Conservation (phyloP, 2,888 invertebrate species). For the Lasioglossum zephyrum region DNA sequence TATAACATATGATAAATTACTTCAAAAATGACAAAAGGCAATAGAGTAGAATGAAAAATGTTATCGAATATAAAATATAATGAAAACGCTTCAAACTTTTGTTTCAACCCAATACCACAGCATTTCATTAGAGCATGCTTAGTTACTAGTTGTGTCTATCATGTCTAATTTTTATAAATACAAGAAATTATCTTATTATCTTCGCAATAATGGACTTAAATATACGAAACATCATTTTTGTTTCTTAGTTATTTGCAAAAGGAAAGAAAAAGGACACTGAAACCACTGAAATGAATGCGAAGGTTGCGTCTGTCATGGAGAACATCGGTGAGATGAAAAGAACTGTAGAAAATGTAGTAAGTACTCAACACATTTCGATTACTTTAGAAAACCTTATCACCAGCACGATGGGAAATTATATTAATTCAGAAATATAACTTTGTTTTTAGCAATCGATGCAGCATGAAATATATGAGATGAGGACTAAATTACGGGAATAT, state of each 20-base stretch:
- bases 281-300: slow-evolving; percentile 76
- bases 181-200: background rate
- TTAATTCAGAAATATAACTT: background rate
- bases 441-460: slow-evolving; percentile 78
- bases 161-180: background rate
- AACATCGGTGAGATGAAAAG: slow-evolving; percentile 79
- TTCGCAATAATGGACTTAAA: background rate
- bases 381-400: background rate
- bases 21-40: too few relatives aligned
- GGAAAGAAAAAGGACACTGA: slow-evolving; percentile 79
- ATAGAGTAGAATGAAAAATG: background rate
- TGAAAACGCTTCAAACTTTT: background rate
- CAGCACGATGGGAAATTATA: background rate
- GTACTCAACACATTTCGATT: slow-evolving; percentile 24
- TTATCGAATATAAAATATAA: background rate
- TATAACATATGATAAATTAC: too few relatives aligned
- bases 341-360: slow-evolving; percentile 79
- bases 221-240: background rate
- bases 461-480: slow-evolving; percentile 77
- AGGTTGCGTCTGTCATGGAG: slow-evolving; percentile 78
- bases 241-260: slow-evolving; percentile 78
- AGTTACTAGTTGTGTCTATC: background rate
- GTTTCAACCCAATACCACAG: background rate
- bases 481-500: slow-evolving; percentile 78
- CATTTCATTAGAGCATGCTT: background rate